Base-by-base conservation (phyloP, 2,797 vertebrate genomes). In the Nasua narica region DNA sequence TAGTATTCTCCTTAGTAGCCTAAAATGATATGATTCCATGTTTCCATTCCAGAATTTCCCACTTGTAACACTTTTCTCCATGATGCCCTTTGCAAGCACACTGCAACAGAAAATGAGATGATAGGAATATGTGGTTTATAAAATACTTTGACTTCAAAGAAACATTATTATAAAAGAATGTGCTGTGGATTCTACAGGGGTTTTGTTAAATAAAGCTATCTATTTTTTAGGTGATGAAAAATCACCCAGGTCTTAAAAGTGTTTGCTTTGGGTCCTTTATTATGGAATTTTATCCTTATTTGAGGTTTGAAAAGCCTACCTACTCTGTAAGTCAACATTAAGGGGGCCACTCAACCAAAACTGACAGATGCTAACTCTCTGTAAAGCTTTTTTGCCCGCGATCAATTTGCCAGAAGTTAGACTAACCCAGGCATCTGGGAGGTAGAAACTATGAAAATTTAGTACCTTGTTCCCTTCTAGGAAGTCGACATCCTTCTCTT, bases 351-450 rank as follows among this genome's bases (percentile, higher is more conserved):
- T 54, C 56, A 90, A 87, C 58, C 92, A 74, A 65, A 79, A 70
- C 65, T 40, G 70, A 50, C n/a, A 86, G 81, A 74, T 18, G 48
- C 84, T 54, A 69, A 83, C 10, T 89, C 40, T 74, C 74, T 60
- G 12, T 2, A 67, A 91, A 60, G 37, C 1, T 70, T 62, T 60
- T 52, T 35, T 35, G 32, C 79, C 74, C 67, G 32, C 72, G 37
- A 95, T 87, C 78, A 74, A 14, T 76, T 82, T 97, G 94, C 77
- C 89, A 95, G 58, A 46, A 97, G 76, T 74, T 37, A 77, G 70
- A 72, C 54, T 32, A 79, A 35, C 11, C 69, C 37, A 60, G 79
- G 72, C 86, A 81, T n/a, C 19, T 3, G 76, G 92, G 89, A 94
- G 60, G 87, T 46, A 86, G 95, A 82, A 89, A 69, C 88, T 94